Conservation (phyloP, 2,888 invertebrate genomes). For the Tenthredo livida region DNA sequence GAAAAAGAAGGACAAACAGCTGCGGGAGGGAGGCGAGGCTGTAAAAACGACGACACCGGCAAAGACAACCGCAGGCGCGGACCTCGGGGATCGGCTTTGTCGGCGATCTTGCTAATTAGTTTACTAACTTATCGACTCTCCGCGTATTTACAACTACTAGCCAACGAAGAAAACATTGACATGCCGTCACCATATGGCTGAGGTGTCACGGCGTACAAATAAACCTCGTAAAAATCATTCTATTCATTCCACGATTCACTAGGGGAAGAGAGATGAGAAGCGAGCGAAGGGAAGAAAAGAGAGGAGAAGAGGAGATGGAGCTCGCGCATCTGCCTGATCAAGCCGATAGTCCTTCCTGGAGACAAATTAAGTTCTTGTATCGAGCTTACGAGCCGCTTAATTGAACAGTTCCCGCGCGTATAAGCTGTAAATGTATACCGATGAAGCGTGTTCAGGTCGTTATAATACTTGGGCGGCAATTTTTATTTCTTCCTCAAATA, state of each 20-base stretch:
- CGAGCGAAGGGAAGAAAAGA: neutral
- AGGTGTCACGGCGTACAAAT: slow-evolving; percentile 65
- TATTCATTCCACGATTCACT: slow-evolving; percentile 57
- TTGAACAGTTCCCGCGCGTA: slow-evolving; percentile 37
- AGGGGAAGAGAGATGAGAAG: slow-evolving; percentile 17
- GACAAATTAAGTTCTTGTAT: slow-evolving; percentile 75
- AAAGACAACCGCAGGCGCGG: slow-evolving; percentile 54
- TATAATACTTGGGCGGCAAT: neutral
- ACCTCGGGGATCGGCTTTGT: slow-evolving; percentile 73
- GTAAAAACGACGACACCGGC: slow-evolving; percentile 69
- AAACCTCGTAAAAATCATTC: slow-evolving; percentile 64
- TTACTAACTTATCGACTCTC: slow-evolving; percentile 77
- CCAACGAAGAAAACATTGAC: slow-evolving; percentile 64
- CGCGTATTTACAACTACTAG: slow-evolving; percentile 68
- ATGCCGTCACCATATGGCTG: slow-evolving; percentile 68
- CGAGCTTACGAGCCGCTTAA: slow-evolving; percentile 48
- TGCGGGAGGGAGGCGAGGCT: slow-evolving; percentile 60
- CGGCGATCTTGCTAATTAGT: slow-evolving; percentile 77
- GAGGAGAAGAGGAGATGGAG: slow-evolving; percentile 29
- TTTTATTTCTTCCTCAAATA: neutral
- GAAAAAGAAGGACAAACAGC: slow-evolving; percentile 63
- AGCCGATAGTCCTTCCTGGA: slow-evolving; percentile 72
- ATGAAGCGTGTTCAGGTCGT: slow-evolving; percentile 11
- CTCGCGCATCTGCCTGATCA: slow-evolving; percentile 69
- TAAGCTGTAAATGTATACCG: slow-evolving; percentile 8